A percentile compares a stretch with the other conserved stretches of the same genome.
Evolutionary conservation across 2,888 invertebrate species (phyloP).

Genomic region (Criorhina ranunculi): DNA sequence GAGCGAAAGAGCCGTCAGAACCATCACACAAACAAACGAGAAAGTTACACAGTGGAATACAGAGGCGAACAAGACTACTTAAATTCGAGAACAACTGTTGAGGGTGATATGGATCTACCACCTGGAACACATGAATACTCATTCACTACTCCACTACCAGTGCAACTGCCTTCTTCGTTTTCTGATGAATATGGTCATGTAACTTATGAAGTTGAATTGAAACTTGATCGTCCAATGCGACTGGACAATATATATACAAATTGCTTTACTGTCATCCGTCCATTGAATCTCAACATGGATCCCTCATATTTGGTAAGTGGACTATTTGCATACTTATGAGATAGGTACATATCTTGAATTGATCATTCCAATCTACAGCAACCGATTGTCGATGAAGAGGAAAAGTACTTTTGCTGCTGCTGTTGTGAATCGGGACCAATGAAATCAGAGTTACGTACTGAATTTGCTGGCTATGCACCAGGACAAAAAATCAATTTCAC

Average conservation of each 20-base stretch:
- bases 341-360: neutral
- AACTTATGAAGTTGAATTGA: constrained; percentile 57
- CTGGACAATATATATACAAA: constrained; percentile 46
- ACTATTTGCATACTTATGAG: too few relatives aligned
- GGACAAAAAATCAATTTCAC: constrained; percentile 78
- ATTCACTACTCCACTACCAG: constrained; percentile 78
- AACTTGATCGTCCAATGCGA: constrained; percentile 58
- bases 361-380: constrained; percentile 48
- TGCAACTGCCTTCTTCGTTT: constrained; percentile 77
- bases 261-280: constrained; percentile 58
- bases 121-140: constrained; percentile 78
- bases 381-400: constrained; percentile 72
- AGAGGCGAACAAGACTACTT: constrained; percentile 75
- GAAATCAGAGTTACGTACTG: constrained; percentile 75
- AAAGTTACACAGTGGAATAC: constrained; percentile 65
- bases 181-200: constrained; percentile 56
- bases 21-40: constrained; percentile 47
- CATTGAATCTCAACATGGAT: constrained; percentile 57
- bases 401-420: constrained; percentile 78
- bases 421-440: constrained; percentile 77
- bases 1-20: constrained; percentile 70
- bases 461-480: constrained; percentile 78
- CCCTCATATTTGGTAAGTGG: constrained; percentile 50
- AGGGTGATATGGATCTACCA: constrained; percentile 64
- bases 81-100: constrained; percentile 62